Evolutionary conservation across 2,113 vertebrate genomes (phyloP), one percentile per base, ranked within the genome.

Genomic region (Protomyctophum bolini): DNA sequence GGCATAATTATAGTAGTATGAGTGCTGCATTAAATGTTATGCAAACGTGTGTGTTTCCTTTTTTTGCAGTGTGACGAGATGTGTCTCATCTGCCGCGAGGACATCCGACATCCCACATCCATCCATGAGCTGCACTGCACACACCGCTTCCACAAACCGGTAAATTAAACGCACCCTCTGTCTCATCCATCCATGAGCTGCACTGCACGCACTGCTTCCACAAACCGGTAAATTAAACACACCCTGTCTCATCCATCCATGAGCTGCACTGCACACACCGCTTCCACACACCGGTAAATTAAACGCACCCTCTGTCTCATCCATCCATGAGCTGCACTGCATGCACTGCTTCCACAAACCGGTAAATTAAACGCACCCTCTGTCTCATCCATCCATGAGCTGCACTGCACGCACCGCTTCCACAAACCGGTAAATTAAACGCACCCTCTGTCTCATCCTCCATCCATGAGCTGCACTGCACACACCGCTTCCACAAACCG

Each of bases 121-220:
- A 65, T 74, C 58, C 83, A 81, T 49, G 85, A 94, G 74, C 76
- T 89, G 71, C 75, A 83, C 45, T 93, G 88, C 41, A 59, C 76
- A 14, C 87, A 93, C 45, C 88, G 79, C 57, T 91, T 92, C 85
- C 91, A 93, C 73, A 91, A 90, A 88, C 83, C 94, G 80, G 88
- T 90, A 77, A 21, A 21, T 21, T 21, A 89, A 55, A 41, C 28
- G 48, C 2, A 6, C 9, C 41, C 3, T 1, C 0, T 3, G 10
- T 49, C 80, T 75, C 83, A 29, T 79, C 70, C 8, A 65, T 74
- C 58, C 83, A 81, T 49, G 85, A 94, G 74, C 76, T 89, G 70
- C 75, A 83, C 45, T 93, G 88, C 41, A 59, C 76, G n/a, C 87
- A 93, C 45, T 87, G 79, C 57, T 91, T 92, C 85, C 91, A 93